phyloP scores from a whole-genome alignment of 2,888 invertebrate genomes.

The Drosophila helvetica region DNA sequence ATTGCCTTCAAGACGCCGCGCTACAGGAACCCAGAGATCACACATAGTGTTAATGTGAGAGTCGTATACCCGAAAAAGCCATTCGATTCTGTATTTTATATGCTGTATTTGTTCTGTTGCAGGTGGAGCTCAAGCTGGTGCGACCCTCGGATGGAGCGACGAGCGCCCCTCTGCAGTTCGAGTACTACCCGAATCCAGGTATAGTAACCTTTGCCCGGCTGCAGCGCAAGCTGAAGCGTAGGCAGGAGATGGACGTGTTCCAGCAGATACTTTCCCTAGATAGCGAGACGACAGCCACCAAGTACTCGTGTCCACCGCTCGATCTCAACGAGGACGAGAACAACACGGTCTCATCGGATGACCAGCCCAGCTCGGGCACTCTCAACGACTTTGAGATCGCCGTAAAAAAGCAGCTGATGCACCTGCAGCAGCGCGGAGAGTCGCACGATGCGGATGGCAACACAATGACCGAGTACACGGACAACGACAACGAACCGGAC shows the following conservation, averaged over 20 bases:
- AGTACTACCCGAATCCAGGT: slow-evolving; percentile 89
- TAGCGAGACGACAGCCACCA: slow-evolving; percentile 81
- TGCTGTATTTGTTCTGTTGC: too few relatives aligned
- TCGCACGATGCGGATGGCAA: slow-evolving; percentile 70
- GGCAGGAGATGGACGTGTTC: slow-evolving; percentile 85
- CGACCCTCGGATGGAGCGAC: slow-evolving; percentile 92
- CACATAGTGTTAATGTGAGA: slow-evolving; percentile 87
- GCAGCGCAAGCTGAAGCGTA: slow-evolving; percentile 86
- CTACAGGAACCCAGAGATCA: slow-evolving; percentile 88
- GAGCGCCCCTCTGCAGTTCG: slow-evolving; percentile 93
- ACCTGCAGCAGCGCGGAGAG: slow-evolving; percentile 60
- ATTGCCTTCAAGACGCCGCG: slow-evolving; percentile 92
- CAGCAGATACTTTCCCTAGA: slow-evolving; percentile 85
- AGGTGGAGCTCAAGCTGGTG: slow-evolving; percentile 92
- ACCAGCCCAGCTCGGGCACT: slow-evolving; percentile 75
- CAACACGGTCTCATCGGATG: slow-evolving; percentile 70
- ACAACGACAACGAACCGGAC: slow-evolving; percentile 70
- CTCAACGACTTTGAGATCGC: slow-evolving; percentile 77
- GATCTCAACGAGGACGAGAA: slow-evolving; percentile 73
- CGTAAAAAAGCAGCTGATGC: slow-evolving; percentile 54
- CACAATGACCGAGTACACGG: slow-evolving; percentile 63
- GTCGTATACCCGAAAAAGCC: too few relatives aligned
- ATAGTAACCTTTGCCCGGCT: slow-evolving; percentile 90
- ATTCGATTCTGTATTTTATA: too few relatives aligned
- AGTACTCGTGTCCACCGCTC: slow-evolving; percentile 73